Evolutionary conservation across 2,888 invertebrate species (phyloP), one percentile per base, ranked within the genome.

Genomic region (Idaea aversata): DNA sequence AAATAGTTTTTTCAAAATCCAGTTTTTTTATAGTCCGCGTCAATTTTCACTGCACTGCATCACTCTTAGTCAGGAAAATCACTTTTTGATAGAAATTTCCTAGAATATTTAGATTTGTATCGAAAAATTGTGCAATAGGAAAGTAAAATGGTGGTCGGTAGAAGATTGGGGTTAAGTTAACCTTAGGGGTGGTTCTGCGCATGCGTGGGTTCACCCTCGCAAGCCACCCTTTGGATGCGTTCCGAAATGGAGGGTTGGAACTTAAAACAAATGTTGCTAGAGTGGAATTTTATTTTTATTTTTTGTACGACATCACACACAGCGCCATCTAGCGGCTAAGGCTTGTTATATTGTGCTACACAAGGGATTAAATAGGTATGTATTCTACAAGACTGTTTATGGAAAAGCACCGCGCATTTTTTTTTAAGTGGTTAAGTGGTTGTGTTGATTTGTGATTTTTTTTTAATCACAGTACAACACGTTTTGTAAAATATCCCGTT

Each of bases 131-230:
- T 60, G 68, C 63, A 82, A 83, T 47, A 84, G 80, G 78, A 75
- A 88, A 86, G 83, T 87, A 92, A 92, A 88, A 92, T 91, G 91
- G 90, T 80, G 88, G 86, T 80, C 73, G 73, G 74, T 70, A 73
- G 70, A 74, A 75, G 80, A 86, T 86, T 82, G 87, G 88, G 88
- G 88, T 87, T 87, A 82, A 72, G 88, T 87, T 87, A 82, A 72
- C 75, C 63, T 72, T 73, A 69, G 68, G 78, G 61, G 64, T 38
- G 62, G n/a, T 59, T 59, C 4, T 57, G 71, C 82, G 91, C 91
- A 85, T 87, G 91, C 90, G 91, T 71, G 69, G 10, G 57, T 10
- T 70, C 70, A 73, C 75, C 77, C 77, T 69, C 47, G 47, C 47
- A 47, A 7, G 10, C 71, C 72, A 78, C 77, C 75, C 76, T 71